phyloP scores from a whole-genome alignment of 2,888 invertebrate genomes.

The Agrochola lota region DNA sequence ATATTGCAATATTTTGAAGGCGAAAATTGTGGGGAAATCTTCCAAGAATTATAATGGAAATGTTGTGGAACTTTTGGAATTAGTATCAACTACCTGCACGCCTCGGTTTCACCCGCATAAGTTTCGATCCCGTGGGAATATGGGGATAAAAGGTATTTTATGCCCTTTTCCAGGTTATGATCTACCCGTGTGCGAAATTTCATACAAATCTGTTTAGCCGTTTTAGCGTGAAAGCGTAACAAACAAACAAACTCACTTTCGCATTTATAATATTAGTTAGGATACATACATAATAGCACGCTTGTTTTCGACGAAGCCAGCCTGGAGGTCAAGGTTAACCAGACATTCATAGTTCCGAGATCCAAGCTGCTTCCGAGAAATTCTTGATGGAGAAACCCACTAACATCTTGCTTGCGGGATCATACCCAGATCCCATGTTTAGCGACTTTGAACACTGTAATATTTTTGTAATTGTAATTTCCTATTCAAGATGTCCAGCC shows the following conservation, averaged over 20 bases:
- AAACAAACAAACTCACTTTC: too few relatives aligned
- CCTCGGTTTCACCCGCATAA: too few relatives aligned
- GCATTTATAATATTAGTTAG: too few relatives aligned
- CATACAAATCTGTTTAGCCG: too few relatives aligned
- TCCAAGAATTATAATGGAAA: background rate
- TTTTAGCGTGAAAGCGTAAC: too few relatives aligned
- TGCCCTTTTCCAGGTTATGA: too few relatives aligned
- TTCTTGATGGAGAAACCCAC: background rate
- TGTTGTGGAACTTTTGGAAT: background rate
- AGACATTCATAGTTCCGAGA: too few relatives aligned
- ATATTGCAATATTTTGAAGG: constrained; percentile 14
- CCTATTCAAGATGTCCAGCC: background rate
- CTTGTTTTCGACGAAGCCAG: background rate
- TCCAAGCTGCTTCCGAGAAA: background rate
- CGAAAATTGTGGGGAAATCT: background rate
- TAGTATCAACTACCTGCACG: too few relatives aligned
- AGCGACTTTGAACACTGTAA: background rate
- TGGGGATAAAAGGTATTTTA: too few relatives aligned
- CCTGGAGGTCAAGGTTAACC: too few relatives aligned
- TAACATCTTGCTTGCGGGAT: background rate
- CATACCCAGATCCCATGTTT: background rate
- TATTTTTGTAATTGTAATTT: background rate
- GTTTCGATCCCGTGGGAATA: too few relatives aligned
- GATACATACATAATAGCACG: background rate
- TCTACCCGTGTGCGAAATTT: too few relatives aligned